These are phyloP conservation scores for Diglossa brunneiventris DNA, from an alignment of 2,113 vertebrate species.

Conservation along the genomic window DNA sequence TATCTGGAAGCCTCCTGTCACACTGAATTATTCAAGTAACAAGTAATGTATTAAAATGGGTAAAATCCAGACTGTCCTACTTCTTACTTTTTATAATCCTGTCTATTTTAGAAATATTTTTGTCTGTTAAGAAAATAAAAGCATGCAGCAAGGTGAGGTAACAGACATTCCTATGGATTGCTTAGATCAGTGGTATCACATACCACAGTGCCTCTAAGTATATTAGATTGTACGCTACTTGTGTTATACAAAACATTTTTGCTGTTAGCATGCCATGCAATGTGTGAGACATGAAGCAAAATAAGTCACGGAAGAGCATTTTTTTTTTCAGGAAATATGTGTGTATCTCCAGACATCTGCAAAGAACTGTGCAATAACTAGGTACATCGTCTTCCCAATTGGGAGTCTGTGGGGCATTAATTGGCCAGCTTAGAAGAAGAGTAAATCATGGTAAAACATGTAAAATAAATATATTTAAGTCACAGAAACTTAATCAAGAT, in stretches of 20 bases:
- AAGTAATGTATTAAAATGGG: background rate
- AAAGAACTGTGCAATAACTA: background rate
- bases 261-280: background rate
- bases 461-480: background rate
- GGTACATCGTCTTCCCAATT: background rate
- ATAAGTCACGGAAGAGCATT: background rate
- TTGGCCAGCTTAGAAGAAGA: background rate
- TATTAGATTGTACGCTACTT: background rate
- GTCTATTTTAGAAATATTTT: background rate
- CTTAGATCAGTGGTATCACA: background rate
- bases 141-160: background rate
- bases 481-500: background rate
- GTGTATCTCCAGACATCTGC: background rate
- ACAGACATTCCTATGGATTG: background rate
- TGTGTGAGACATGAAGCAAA: background rate
- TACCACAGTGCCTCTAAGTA: background rate
- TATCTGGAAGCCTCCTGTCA: background rate
- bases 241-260: background rate
- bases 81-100: background rate
- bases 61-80: background rate
- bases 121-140: background rate
- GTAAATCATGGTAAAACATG: background rate
- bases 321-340: background rate
- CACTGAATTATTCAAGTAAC: slow-evolving; percentile 27
- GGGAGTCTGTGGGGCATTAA: fast-evolving